phyloP scores from a whole-genome alignment of 92 coral and sea anemone species.

The Zoanthus solanderi region DNA sequence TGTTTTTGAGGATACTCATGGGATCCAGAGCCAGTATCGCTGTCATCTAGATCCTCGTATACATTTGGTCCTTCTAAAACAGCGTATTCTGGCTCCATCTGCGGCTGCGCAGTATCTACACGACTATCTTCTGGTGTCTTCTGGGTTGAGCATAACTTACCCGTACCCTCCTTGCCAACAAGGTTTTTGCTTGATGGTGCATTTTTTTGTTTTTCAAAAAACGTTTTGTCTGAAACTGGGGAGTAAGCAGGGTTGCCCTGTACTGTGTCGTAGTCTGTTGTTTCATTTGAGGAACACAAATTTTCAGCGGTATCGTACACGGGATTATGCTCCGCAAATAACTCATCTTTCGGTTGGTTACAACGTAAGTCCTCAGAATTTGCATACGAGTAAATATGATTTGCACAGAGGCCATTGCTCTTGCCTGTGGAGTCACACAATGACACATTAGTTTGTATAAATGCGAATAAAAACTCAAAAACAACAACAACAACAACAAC shows the following conservation, averaged over 20 bases:
- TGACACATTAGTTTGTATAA: too few relatives aligned
- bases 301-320: neutral
- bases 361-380: neutral
- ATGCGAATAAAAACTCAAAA: too few relatives aligned
- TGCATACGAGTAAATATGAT: neutral
- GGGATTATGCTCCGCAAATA: neutral
- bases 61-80: constrained; percentile 1
- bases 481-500: too few relatives aligned
- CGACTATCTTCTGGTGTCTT: neutral
- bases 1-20: neutral
- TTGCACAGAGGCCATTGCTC: neutral
- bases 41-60: neutral
- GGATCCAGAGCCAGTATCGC: neutral
- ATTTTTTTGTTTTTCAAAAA: neutral
- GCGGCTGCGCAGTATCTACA: neutral
- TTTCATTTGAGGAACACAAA: neutral
- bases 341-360: neutral
- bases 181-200: neutral
- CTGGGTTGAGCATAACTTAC: too few relatives aligned
- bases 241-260: constrained; percentile 1
- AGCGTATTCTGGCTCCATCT: too few relatives aligned
- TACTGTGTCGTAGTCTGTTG: neutral
- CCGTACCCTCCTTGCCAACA: neutral
- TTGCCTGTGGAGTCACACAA: neutral
- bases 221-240: neutral